Evolutionary conservation across 2,113 vertebrate species (phyloP).

Genomic region (Cyphomyrus plagiostoma): DNA sequence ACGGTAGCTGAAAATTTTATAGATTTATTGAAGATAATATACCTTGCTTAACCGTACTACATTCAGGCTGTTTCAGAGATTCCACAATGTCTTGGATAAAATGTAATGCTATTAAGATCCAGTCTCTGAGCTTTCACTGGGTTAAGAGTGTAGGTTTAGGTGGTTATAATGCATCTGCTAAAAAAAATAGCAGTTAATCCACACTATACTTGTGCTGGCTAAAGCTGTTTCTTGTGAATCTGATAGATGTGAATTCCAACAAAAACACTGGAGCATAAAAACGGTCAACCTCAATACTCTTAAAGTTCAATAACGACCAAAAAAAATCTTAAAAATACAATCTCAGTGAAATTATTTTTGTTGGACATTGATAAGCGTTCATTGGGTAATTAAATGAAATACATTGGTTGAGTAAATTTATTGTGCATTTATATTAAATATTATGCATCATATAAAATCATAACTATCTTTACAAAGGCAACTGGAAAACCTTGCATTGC

Average conservation of each 20-base stretch:
- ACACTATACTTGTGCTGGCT: background rate
- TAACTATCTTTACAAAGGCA: slow-evolving; percentile 77
- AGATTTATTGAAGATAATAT: background rate
- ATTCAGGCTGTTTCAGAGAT: background rate
- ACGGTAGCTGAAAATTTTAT: background rate
- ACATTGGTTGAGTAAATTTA: slow-evolving; percentile 76
- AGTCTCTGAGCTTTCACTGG: background rate
- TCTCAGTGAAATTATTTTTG: slow-evolving; percentile 68
- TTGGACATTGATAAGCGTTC: slow-evolving; percentile 74
- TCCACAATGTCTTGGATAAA: background rate
- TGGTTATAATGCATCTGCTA: background rate
- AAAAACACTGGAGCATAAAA: background rate
- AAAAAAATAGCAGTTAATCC: background rate
- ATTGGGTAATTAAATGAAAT: slow-evolving; percentile 81
- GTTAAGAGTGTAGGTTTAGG: background rate
- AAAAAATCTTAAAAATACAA: slow-evolving; percentile 50
- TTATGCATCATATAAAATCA: slow-evolving; percentile 79
- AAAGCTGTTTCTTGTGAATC: background rate
- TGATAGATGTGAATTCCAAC: background rate
- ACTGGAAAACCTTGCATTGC: slow-evolving; percentile 71
- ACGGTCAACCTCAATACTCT: slow-evolving; percentile 2
- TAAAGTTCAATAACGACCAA: slow-evolving; percentile 11
- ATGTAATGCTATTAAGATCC: background rate
- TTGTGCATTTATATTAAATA: slow-evolving; percentile 81
- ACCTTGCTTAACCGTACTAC: background rate